Base-by-base conservation (phyloP, 2,113 vertebrate genomes). In the Gyps fulvus region DNA sequence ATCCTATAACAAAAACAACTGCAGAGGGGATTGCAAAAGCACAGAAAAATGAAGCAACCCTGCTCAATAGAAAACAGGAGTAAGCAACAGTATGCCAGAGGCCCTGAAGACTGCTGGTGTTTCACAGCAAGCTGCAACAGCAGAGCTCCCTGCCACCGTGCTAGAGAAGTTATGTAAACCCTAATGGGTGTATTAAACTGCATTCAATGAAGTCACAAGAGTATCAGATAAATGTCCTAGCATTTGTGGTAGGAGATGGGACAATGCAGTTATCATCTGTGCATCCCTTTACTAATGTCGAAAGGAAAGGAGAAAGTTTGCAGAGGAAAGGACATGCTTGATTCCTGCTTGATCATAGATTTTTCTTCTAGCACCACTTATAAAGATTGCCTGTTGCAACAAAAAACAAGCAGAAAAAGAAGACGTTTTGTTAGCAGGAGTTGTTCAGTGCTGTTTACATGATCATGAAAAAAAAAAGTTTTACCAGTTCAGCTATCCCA, bases 11-110 rank as follows among this genome's bases (percentile, higher is more conserved):
- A 95, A 95, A 89, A 78, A 70, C 78, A 95, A 19, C 58, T 70
- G 78, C 50, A 66, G 66, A 90, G 50, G 40, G 78, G 74, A 88
- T 96, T 97, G 91, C 84, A 95, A 94, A 95, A 96, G 71, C 91
- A 47, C 16, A 38, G 66, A 61, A 40, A 45, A 93, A 93, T 91
- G 82, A 80, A 88, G 81, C 93, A 94, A 90, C 49, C 16, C 73
- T 14, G 58, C 81, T 93, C 73, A 65, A 29, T 27, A 27, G 63
- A 55, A 87, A 96, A 29, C 87, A 93, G 81, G 62, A 95, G 66
- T 27, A 52, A 85, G 86, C 83, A 89, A 65, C 67, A 83, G 57
- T 42, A 4, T 6, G 38, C 80, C 89, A 54, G 89, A 74, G 82
- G 63, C 80, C 73, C 58, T 1, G 1, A 18, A 52, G 87, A 21